Evolutionary conservation across 2,113 vertebrate species (phyloP).

Genomic region (Nothocercus nigrocapillus): DNA sequence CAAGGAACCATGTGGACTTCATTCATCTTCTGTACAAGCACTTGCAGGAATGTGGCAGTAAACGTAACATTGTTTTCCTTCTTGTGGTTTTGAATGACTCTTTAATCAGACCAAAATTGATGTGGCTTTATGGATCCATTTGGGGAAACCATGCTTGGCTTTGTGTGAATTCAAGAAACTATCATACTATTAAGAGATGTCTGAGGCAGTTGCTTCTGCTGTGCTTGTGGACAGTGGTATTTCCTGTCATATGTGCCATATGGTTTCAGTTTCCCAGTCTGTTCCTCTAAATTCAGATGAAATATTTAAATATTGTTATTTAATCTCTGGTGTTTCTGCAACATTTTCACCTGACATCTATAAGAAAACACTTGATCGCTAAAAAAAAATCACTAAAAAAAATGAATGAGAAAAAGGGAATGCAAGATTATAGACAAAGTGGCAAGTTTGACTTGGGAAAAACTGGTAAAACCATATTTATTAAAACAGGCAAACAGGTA

Average conservation of each 20-base stretch:
- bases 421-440: not conserved
- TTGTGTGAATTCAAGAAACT: constrained; percentile 15
- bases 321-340: not conserved
- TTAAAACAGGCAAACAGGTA: not conserved
- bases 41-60: constrained; percentile 60
- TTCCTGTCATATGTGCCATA: constrained; percentile 33
- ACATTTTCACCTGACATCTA: not conserved
- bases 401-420: not conserved
- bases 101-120: constrained; percentile 72
- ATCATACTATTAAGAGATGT: constrained; percentile 1
- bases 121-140: constrained; percentile 58
- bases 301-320: not conserved
- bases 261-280: constrained; percentile 12
- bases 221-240: constrained; percentile 22
- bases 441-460: not conserved
- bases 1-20: constrained; percentile 53
- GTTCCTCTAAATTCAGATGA: not conserved
- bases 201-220: constrained; percentile 34
- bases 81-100: constrained; percentile 65
- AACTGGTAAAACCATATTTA: not conserved
- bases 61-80: constrained; percentile 58
- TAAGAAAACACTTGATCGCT: not conserved
- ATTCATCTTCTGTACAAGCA: constrained; percentile 55
- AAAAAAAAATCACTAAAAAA: not conserved
- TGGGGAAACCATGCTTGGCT: constrained; percentile 42